Evolutionary conservation across 37 sponge, comb jelly and placozoan species (phyloP).

Genomic region (Aplysina aerophoba): DNA sequence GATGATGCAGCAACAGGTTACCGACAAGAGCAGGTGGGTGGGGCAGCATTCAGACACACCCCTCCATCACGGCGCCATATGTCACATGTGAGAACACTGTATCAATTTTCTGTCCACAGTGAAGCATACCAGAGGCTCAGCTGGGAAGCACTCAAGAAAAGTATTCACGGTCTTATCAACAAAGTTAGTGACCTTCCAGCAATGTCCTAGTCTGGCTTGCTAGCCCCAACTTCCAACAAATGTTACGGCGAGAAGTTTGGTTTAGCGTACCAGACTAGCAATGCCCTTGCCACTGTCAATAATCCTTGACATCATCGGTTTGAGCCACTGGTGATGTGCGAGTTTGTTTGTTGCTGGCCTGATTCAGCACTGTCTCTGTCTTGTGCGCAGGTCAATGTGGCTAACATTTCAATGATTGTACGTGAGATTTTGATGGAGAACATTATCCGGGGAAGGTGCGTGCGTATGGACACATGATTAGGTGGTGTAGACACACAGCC

Average conservation of each 20-base stretch:
- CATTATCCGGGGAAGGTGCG: constrained; percentile 89
- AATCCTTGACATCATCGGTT: background rate
- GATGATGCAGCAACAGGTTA: constrained; percentile 91
- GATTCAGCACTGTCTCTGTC: background rate
- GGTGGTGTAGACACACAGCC: too few species aligned
- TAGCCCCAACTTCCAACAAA: too few species aligned
- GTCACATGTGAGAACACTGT: background rate
- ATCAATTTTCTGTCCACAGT: constrained; percentile 29
- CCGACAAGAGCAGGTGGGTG: constrained; percentile 87
- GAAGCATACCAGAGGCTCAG: constrained; percentile 88
- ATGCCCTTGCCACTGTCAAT: background rate
- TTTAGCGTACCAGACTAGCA: background rate
- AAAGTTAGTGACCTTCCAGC: constrained; percentile 60
- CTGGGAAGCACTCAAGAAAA: constrained; percentile 98
- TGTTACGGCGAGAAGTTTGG: too few species aligned
- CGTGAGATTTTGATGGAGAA: constrained; percentile 93
- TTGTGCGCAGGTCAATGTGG: constrained; percentile 76
- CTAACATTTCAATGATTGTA: constrained; percentile 90
- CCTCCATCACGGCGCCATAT: background rate
- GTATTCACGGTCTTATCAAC: constrained; percentile 97
- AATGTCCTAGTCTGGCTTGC: too few species aligned
- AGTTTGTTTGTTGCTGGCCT: background rate
- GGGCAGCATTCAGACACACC: background rate
- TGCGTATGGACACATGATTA: background rate
- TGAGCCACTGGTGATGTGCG: background rate